Evolutionary conservation across 2,797 vertebrate genomes (phyloP), one percentile per base, ranked within the genome.

Genomic region (Acipenser ruthenus): DNA sequence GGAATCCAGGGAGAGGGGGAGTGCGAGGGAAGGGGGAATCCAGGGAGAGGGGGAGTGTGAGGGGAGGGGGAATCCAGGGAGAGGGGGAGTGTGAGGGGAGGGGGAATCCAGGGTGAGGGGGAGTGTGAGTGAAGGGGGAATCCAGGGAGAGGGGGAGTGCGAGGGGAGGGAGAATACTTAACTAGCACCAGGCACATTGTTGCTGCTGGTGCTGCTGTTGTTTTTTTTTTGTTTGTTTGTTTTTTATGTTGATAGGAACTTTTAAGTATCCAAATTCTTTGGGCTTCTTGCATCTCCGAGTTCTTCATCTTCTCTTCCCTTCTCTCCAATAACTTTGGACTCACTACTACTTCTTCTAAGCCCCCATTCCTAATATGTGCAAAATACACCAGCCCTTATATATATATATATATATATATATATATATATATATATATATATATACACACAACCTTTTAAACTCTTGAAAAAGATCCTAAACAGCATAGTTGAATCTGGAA

Each of bases 191-290:
- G 79, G 74, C 82, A 88, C 72, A 77, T 83, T 37, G 23, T 4
- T 37, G 23, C 23, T 37, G 23, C 23, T 37, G 2, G 23, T 37
- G 15, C 15, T 18, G 15, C 15, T 18, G 15, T 18, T 18, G 1
- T 18, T 18, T 18, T 18, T 18, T 18, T n/a, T n/a, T n/a, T n/a
- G n/a, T n/a, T n/a, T n/a, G n/a, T n/a, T n/a, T n/a, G n/a, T 23
- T 37, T 37, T 88, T 88, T 72, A 91, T 87, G 87, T 86, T 84
- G 74, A 88, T 91, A 88, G 80, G 85, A 89, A 90, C 82, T 18
- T 18, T 93, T 91, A 91, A 85, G 86, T 88, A 86, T 86, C 84
- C 81, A 85, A 86, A 86, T 92, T 94, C 88, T 89, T 85, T 75
- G 49, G 71, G 71, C 80, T 76, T 75, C 70, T 53, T 53, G 8